Evolutionary conservation across 2,888 invertebrate genomes (phyloP), one percentile per base, ranked within the genome.

Genomic region (Drosophila nigricruria): DNA sequence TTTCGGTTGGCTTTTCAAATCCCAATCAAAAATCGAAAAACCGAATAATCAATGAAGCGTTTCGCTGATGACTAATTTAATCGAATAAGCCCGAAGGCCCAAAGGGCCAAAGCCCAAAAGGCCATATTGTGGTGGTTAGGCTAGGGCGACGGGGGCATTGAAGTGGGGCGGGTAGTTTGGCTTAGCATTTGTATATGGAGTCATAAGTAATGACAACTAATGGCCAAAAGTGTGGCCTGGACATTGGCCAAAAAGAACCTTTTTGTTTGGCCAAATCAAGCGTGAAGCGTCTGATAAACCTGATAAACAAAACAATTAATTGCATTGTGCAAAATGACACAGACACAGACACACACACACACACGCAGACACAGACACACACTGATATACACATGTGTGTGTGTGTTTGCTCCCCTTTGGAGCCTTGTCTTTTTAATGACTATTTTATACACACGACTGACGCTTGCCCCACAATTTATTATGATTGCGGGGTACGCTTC

Each of bases 261-360:
- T 77, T 73, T 77, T 66, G 69, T 78, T 49, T 70, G 74, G 76
- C 50, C 78, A 87, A 90, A 85, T 90, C 90, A 88, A 75, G 81
- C 85, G 91, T 89, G 79, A 90, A 82, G 73, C 50, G 82, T 76
- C 75, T 69, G 91, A 91, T 90, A 90, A 87, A 79, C 76, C 52
- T 68, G 73, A 88, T 85, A 89, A 89, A 79, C 83, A 89, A 87
- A 85, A 85, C 81, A 89, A 91, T 90, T 90, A 81, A 82, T 84
- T 88, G 87, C 80, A 81, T 81, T 78, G 77, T 78, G 73, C 49
- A 63, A 61, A 53, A 32, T 49, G 30, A 49, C 40, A 69, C 59
- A 69, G n/a, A 36, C 40, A 54, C 20, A 20, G 2, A 23, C 1
- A 23, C 1, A 27, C 30, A 50, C 18, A 23, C 34, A 64, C 36